These are phyloP conservation scores for Antrozous pallidus DNA, from an alignment of 2,797 vertebrate genomes.

Conservation along the genomic window DNA sequence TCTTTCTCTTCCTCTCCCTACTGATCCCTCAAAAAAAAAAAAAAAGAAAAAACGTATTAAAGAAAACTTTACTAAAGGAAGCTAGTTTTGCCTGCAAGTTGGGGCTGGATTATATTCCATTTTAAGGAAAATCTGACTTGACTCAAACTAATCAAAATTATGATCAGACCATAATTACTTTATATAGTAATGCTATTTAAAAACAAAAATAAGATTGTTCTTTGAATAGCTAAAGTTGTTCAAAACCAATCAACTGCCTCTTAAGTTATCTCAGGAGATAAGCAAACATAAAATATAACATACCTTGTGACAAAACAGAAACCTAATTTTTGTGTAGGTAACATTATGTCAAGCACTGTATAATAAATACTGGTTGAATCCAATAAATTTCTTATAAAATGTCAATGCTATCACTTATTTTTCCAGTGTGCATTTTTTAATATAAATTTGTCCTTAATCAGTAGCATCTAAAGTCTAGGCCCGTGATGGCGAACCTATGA, in stretches of 20 bases:
- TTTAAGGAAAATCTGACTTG: conserved; percentile 19
- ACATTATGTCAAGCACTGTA: background rate
- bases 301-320: background rate
- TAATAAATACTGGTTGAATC: background rate
- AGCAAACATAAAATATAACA: conserved; percentile 20
- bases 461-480: background rate
- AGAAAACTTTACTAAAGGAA: background rate
- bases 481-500: too few species aligned
- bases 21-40: too few species aligned
- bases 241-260: background rate
- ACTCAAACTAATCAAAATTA: conserved; percentile 4
- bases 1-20: too few species aligned
- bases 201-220: background rate
- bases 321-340: background rate
- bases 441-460: background rate
- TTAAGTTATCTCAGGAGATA: conserved; percentile 19
- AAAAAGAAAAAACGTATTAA: too few species aligned
- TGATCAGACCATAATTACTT: background rate
- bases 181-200: background rate
- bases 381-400: conserved; percentile 27
- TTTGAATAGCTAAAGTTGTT: background rate
- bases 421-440: conserved; percentile 1
- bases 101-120: background rate
- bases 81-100: background rate
- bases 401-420: background rate